These are phyloP conservation scores for Smutsia gigantea DNA, from an alignment of 2,797 vertebrate species.

Conservation along the genomic window DNA sequence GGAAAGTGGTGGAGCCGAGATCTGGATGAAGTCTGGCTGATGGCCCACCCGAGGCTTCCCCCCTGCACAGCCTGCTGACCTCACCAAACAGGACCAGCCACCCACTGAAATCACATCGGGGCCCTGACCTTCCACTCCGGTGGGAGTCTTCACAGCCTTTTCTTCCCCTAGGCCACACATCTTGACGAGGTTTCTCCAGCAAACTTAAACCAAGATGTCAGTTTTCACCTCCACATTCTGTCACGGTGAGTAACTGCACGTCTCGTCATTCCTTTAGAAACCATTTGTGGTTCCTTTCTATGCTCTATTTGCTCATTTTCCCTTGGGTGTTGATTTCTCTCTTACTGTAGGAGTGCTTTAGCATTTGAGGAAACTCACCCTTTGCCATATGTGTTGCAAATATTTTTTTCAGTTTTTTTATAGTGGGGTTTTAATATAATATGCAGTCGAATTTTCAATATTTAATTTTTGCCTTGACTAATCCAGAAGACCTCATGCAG, in stretches of 20 bases:
- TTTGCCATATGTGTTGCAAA: constrained; percentile 75
- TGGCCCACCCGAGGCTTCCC: neutral
- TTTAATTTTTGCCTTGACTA: constrained; percentile 76
- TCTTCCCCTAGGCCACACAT: neutral
- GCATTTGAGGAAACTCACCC: constrained; percentile 65
- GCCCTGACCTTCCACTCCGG: neutral
- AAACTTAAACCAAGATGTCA: neutral
- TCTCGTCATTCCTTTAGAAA: neutral
- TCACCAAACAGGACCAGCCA: neutral
- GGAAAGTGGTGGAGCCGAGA: neutral
- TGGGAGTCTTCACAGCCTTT: neutral
- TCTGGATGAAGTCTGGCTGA: neutral
- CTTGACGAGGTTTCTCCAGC: neutral
- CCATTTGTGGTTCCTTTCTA: neutral
- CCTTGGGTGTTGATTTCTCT: neutral
- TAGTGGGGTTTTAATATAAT: constrained; percentile 66
- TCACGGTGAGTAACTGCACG: too few species aligned
- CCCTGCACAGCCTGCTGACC: neutral
- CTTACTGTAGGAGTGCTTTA: neutral
- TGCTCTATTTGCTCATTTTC: neutral
- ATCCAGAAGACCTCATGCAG: neutral
- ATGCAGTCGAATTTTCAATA: constrained; percentile 70
- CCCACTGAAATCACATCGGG: fast-evolving
- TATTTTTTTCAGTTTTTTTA: constrained; percentile 74
- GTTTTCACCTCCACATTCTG: neutral